A percentile compares a stretch with the other conserved stretches of the same genome.
Conservation (phyloP, 2,888 invertebrate species). For the Leucophenga montana region DNA sequence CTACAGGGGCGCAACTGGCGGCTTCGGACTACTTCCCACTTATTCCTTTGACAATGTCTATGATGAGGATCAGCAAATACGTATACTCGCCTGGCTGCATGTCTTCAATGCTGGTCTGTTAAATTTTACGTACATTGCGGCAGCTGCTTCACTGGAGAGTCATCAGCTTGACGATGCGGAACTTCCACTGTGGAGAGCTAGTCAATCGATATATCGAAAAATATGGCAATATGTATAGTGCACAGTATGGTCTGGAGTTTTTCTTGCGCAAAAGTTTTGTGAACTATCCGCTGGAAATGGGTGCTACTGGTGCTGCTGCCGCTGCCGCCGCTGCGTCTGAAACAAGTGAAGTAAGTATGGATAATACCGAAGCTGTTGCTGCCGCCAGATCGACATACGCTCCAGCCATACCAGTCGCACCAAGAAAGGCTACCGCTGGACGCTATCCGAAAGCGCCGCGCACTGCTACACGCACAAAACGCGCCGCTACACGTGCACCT, state of each 20-base stretch:
- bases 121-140: constrained; percentile 54
- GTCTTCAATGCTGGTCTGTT: constrained; percentile 56
- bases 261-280: constrained; percentile 9
- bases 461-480: background rate
- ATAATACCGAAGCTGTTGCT: too few relatives aligned
- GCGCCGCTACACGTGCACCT: background rate
- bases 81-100: constrained; percentile 50
- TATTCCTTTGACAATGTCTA: constrained; percentile 28
- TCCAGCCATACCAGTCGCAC: background rate
- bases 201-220: constrained; percentile 55
- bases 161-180: constrained; percentile 45
- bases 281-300: too few relatives aligned
- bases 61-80: constrained; percentile 31
- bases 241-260: constrained; percentile 36
- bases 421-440: too few relatives aligned
- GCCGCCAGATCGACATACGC: background rate
- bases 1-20: background rate
- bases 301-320: too few relatives aligned
- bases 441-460: too few relatives aligned
- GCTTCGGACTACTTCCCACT: background rate
- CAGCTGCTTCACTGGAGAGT: constrained; percentile 50
- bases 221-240: constrained; percentile 46
- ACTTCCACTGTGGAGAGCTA: constrained; percentile 52
- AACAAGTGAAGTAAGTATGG: too few relatives aligned
- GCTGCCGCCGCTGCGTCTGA: too few relatives aligned